These are phyloP conservation scores for Anoplophora glabripennis DNA, from an alignment of 1,140 invertebrate species.

Conservation along the genomic window DNA sequence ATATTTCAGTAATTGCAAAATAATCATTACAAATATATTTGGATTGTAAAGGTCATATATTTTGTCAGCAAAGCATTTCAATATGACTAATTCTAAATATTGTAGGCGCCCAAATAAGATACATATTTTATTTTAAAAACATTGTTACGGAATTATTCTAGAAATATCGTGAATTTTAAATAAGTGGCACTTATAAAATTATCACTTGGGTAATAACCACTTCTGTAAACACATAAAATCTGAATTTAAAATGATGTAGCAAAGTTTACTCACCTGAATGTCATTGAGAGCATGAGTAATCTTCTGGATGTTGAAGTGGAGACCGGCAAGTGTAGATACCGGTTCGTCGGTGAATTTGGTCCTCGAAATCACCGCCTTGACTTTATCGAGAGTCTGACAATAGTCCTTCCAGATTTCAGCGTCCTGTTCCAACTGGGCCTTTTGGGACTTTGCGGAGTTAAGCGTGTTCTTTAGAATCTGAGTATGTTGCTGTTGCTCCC, in stretches of 20 bases:
- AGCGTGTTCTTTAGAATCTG: slow-evolving; percentile 77
- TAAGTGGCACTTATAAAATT: no score
- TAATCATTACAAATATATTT: no score
- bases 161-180: no score
- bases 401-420: slow-evolving; percentile 79
- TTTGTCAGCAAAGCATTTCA: no score
- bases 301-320: slow-evolving; percentile 79
- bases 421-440: slow-evolving; percentile 72
- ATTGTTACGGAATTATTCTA: no score
- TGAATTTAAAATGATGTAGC: not conserved
- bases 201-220: no score
- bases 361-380: slow-evolving; percentile 68
- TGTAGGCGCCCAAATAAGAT: no score
- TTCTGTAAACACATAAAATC: no score
- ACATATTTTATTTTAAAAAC: no score
- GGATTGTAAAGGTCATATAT: no score
- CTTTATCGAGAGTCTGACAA: slow-evolving; percentile 69
- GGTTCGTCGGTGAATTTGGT: slow-evolving; percentile 72
- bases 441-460: slow-evolving; percentile 74
- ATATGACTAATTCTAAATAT: no score
- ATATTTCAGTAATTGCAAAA: no score
- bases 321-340: slow-evolving; percentile 69
- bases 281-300: slow-evolving; percentile 73
- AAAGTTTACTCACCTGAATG: slow-evolving; percentile 64
- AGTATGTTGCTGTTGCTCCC: slow-evolving; percentile 74